Base-by-base conservation (phyloP, 2,113 vertebrate genomes). In the Penelope pileata region DNA sequence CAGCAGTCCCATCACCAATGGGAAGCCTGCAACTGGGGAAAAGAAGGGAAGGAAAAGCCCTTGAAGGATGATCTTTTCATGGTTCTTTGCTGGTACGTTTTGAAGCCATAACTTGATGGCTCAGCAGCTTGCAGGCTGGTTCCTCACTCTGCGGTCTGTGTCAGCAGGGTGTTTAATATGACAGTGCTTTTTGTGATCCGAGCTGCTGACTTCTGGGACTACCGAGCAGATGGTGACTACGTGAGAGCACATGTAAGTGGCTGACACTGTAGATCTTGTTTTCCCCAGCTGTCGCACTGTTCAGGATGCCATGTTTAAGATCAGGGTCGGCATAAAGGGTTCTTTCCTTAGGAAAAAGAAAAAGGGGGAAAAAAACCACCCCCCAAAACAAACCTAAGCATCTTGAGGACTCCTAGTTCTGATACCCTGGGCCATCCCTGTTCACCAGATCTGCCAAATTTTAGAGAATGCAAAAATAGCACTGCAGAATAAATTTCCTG, bases 121-220 rank as follows among this genome's bases (percentile, higher is more conserved):
- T 97, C 76, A 94, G 93, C 91, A 90, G 83, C 38, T 75, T 23
- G 77, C 0, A 0, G 68, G 30, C 88, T 84, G 2, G 66, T 84
- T 67, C 88, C 53, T 93, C 27, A 2, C 48, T 43, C 66, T 0
- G 1, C 81, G 84, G 83, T 82, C 91, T 91, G 43, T 93, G 81
- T 94, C 93, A 97, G 96, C 96, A 92, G 91, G 81, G 74, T 95
- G 70, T 87, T 92, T 75, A 92, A 70, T 88, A 34, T 83, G 94
- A 81, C 88, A 91, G 83, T 83, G 78, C 82, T 86, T 88, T 94
- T 90, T 88, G 91, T 73, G 93, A 58, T 74, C 45, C 0, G 13
- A 95, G 84, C 90, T 93, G 87, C 91, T 94, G 94, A 86, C 93
- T 93, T 87, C 79, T 86, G 93, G 93, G 95, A 96, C 64, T 91